A percentile compares a stretch with the other conserved stretches of the same genome.
phyloP scores from a whole-genome alignment of 2,888 invertebrate genomes.

The Thereva nobilitata region DNA sequence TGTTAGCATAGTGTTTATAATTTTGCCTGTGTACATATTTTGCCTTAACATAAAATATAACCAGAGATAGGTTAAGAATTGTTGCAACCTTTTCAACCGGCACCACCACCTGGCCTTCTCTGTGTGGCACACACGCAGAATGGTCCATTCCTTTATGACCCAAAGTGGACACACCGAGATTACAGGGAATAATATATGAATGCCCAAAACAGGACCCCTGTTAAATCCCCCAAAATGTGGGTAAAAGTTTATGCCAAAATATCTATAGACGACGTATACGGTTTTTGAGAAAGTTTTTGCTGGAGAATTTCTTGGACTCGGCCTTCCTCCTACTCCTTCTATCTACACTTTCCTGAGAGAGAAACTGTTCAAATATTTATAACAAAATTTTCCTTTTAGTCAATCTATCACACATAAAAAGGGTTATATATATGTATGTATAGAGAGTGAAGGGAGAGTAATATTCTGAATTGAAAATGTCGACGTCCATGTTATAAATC shows the following conservation, averaged over 20 bases:
- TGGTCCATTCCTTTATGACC: constrained; percentile 33
- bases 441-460: no score
- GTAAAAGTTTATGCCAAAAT: no score
- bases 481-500: no score
- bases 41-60: constrained; percentile 16
- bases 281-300: no score
- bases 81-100: constrained; percentile 22
- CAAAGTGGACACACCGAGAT: constrained; percentile 34
- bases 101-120: background rate
- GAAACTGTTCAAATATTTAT: constrained; percentile 1
- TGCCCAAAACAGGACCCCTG: background rate
- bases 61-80: constrained; percentile 11
- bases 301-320: no score
- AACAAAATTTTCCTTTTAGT: background rate
- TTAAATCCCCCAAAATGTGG: no score
- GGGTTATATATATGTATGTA: no score
- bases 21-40: constrained; percentile 29
- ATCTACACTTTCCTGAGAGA: no score
- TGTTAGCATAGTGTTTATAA: constrained; percentile 25
- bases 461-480: no score
- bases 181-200: constrained; percentile 35
- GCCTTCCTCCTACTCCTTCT: no score
- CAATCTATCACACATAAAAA: background rate
- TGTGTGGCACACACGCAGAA: constrained; percentile 3
- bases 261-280: no score